phyloP scores from a whole-genome alignment of 2,888 invertebrate genomes.

The Aleiodes testaceus region DNA sequence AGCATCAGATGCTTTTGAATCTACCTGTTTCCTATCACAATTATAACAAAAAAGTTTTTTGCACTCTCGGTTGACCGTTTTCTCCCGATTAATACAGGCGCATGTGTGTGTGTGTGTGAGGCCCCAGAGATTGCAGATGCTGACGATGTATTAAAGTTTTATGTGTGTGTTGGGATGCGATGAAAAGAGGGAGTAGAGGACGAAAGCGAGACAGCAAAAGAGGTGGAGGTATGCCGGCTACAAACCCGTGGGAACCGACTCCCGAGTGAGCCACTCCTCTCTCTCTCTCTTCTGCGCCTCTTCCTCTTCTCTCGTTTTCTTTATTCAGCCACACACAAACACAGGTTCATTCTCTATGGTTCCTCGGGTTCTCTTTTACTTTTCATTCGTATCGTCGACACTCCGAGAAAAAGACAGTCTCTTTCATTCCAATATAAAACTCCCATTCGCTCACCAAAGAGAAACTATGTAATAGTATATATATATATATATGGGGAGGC shows the following conservation, averaged over 20 bases:
- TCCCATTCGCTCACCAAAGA: constrained; percentile 45
- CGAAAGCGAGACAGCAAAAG: constrained; percentile 53
- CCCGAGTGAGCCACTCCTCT: constrained; percentile 57
- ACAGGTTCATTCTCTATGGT: constrained; percentile 19
- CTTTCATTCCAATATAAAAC: constrained; percentile 40
- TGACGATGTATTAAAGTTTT: constrained; percentile 25
- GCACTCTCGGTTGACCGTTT: constrained; percentile 39
- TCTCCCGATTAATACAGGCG: constrained; percentile 57
- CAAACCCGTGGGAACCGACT: constrained; percentile 70
- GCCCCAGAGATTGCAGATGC: constrained; percentile 37
- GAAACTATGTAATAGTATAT: constrained; percentile 22
- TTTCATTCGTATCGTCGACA: constrained; percentile 31
- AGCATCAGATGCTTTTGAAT: too few relatives aligned
- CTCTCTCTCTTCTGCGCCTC: constrained; percentile 49
- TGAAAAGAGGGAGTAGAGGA: constrained; percentile 51
- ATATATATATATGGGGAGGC: neutral
- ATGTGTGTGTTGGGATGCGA: constrained; percentile 29
- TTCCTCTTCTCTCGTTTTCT: constrained; percentile 40
- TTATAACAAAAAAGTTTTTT: too few relatives aligned
- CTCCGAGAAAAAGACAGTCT: constrained; percentile 21
- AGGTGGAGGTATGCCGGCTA: constrained; percentile 66
- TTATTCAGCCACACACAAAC: constrained; percentile 39
- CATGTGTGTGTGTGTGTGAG: constrained; percentile 29
- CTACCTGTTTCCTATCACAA: too few relatives aligned
- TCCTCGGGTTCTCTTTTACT: constrained; percentile 18